Evolutionary conservation across 2,797 vertebrate genomes (phyloP).

Genomic region (Valencia hispanica): DNA sequence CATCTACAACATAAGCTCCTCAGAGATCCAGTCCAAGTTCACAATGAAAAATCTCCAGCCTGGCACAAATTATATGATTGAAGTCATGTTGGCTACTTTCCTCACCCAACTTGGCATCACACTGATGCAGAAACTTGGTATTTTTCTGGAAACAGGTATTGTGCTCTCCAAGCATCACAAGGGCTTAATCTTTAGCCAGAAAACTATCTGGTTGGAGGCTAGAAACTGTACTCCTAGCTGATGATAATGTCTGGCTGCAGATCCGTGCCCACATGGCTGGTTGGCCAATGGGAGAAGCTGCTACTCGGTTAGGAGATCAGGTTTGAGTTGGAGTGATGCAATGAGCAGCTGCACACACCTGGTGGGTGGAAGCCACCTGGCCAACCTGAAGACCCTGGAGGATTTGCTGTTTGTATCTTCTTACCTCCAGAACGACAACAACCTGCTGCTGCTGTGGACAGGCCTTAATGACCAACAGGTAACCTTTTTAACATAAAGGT

Average conservation of each 20-base stretch:
- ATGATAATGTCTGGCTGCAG: conserved; percentile 66
- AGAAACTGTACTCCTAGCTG: background rate
- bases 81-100: conserved; percentile 76
- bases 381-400: conserved; percentile 79
- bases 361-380: conserved; percentile 79
- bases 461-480: conserved; percentile 87
- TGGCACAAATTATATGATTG: conserved; percentile 76
- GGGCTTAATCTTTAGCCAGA: background rate
- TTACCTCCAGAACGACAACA: conserved; percentile 75
- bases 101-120: conserved; percentile 71
- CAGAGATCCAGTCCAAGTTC: conserved; percentile 60
- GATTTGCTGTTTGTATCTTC: conserved; percentile 81
- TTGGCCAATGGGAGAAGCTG: conserved; percentile 82
- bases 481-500: background rate
- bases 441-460: conserved; percentile 86
- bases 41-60: conserved; percentile 80
- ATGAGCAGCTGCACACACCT: conserved; percentile 69
- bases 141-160: conserved; percentile 86
- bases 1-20: conserved; percentile 30
- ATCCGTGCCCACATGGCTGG: conserved; percentile 84
- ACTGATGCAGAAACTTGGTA: conserved; percentile 79
- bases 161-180: background rate
- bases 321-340: conserved; percentile 80
- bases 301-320: conserved; percentile 75
- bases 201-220: conserved; percentile 1